Evolutionary conservation across 2,797 vertebrate genomes (phyloP).

Genomic region (Hoplostethus atlanticus): DNA sequence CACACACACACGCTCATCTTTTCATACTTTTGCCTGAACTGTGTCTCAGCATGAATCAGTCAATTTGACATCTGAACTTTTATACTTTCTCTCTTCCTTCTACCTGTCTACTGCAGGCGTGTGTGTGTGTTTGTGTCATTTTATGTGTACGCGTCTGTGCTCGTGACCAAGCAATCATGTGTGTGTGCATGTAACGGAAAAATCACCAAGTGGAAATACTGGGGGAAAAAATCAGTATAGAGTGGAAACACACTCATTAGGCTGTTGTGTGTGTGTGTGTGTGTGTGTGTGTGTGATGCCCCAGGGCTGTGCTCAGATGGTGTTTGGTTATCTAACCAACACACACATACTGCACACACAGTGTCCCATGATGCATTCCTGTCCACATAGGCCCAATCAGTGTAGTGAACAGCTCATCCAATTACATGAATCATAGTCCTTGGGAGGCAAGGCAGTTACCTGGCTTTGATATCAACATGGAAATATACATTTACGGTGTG

Average conservation of each 20-base stretch:
- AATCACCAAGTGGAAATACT: conserved; percentile 48
- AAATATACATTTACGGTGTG: neutral
- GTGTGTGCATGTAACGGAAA: conserved; percentile 35
- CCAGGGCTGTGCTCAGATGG: conserved; percentile 50
- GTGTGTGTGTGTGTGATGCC: conserved; percentile 27
- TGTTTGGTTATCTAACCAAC: conserved; percentile 45
- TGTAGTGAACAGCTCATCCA: conserved; percentile 7
- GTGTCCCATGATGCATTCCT: conserved; percentile 44
- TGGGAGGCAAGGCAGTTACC: neutral
- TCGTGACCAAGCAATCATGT: neutral
- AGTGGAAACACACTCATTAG: conserved; percentile 74
- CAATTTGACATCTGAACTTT: neutral
- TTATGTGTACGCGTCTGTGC: conserved; percentile 4
- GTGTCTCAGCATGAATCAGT: too few relatives aligned
- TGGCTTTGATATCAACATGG: neutral
- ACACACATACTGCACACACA: neutral
- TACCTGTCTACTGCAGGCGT: conserved; percentile 19
- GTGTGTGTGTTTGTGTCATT: conserved; percentile 12
- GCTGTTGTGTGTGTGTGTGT: conserved; percentile 28
- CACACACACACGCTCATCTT: too few relatives aligned
- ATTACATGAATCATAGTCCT: conserved; percentile 15
- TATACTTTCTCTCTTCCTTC: neutral
- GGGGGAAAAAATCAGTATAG: conserved; percentile 1
- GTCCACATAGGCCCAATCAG: conserved; percentile 24
- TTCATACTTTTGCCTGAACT: too few relatives aligned